Evolutionary conservation across 2,888 invertebrate species (phyloP).

Genomic region (Nudaria mundana): DNA sequence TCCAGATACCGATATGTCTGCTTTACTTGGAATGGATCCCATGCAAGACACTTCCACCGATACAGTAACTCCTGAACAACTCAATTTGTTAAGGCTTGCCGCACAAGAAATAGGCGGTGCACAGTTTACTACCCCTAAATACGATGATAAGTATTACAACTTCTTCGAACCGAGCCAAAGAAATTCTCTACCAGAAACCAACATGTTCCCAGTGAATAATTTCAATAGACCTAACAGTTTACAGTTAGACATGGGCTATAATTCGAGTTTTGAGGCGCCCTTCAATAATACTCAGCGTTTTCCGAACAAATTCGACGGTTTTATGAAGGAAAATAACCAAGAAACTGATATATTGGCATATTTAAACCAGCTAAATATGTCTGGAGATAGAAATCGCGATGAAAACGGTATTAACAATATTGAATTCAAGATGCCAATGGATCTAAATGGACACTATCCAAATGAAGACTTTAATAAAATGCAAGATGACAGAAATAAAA

Average conservation of each 20-base stretch:
- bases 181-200: conserved; percentile 66
- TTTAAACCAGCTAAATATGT: conserved; percentile 60
- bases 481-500: conserved; percentile 58
- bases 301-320: conserved; percentile 50
- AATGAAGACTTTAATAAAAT: conserved; percentile 53
- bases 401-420: conserved; percentile 50
- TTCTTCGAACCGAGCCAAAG: conserved; percentile 74
- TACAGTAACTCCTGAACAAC: conserved; percentile 68
- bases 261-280: conserved; percentile 49
- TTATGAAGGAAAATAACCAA: conserved; percentile 54
- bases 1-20: conserved; percentile 56
- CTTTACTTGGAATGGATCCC: conserved; percentile 56
- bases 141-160: conserved; percentile 66
- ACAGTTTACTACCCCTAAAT: conserved; percentile 65
- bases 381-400: conserved; percentile 52
- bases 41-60: conserved; percentile 46
- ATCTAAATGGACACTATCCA: conserved; percentile 58
- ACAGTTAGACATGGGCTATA: conserved; percentile 64
- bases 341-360: conserved; percentile 62
- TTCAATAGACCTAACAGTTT: conserved; percentile 65
- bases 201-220: conserved; percentile 55
- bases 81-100: conserved; percentile 71
- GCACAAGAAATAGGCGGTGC: conserved; percentile 76
- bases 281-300: conserved; percentile 52
- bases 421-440: conserved; percentile 62